These are phyloP conservation scores for Chrysomela aeneicollis DNA, from an alignment of 2,888 invertebrate genomes.

Conservation along the genomic window DNA sequence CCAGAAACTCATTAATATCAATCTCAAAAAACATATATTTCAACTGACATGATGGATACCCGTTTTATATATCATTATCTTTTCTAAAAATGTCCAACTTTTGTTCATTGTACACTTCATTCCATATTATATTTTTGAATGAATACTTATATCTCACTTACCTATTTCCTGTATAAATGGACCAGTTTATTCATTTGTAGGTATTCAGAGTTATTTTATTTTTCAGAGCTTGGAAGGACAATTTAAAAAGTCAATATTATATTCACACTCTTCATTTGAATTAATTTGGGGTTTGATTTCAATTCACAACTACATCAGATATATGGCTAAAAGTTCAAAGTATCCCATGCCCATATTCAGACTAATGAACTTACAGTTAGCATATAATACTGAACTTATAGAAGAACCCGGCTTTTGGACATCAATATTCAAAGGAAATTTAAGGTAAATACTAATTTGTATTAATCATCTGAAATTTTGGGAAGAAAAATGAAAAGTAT, in stretches of 20 bases:
- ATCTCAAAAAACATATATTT: too few species aligned
- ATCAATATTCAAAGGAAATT: conserved; percentile 60
- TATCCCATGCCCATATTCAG: conserved; percentile 66
- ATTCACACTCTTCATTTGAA: conserved; percentile 63
- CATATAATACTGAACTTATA: conserved; percentile 64
- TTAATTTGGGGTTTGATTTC: conserved; percentile 59
- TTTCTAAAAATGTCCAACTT: too few species aligned
- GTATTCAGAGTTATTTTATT: too few species aligned
- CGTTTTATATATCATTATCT: too few species aligned
- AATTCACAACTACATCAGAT: conserved; percentile 68
- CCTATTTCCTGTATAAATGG: too few species aligned
- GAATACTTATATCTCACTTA: too few species aligned
- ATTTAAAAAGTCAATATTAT: conserved; percentile 59
- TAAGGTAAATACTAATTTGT: conserved; percentile 57
- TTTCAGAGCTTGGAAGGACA: conserved; percentile 59
- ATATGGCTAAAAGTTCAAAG: conserved; percentile 65
- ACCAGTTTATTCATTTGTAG: too few species aligned
- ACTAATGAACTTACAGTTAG: conserved; percentile 67
- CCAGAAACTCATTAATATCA: conserved; percentile 2
- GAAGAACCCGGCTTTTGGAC: conserved; percentile 56
- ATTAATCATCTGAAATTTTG: too few species aligned
- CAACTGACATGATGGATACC: too few species aligned
- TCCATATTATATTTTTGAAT: too few species aligned
- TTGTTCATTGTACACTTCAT: too few species aligned
- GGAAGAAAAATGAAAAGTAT: too few species aligned